A percentile compares a stretch with the other conserved stretches of the same genome.
These are phyloP conservation scores for Yponomeuta malinellus DNA, from an alignment of 2,888 invertebrate species.

Conservation along the genomic window DNA sequence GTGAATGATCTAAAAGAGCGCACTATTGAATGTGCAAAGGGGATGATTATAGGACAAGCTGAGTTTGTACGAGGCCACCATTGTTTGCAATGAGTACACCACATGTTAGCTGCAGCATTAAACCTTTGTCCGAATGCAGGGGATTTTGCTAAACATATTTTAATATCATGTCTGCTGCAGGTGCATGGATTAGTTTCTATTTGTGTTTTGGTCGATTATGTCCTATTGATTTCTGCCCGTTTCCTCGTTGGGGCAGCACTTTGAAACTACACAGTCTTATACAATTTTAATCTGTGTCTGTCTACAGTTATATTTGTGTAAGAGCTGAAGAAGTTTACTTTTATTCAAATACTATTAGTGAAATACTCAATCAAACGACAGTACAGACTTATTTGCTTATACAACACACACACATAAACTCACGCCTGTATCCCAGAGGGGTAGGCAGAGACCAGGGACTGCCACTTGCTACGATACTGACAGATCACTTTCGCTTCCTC, in stretches of 20 bases:
- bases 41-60: conserved; percentile 58
- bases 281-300: no score
- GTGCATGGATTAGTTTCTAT: conserved; percentile 7
- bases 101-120: conserved; percentile 62
- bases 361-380: no score
- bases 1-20: conserved; percentile 58
- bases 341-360: no score
- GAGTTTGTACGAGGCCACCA: conserved; percentile 34
- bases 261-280: no score
- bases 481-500: no score
- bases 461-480: no score
- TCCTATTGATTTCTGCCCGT: background rate
- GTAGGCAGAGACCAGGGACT: no score
- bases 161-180: conserved; percentile 35
- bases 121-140: conserved; percentile 40
- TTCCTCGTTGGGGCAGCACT: background rate
- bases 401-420: no score
- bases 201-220: background rate
- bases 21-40: conserved; percentile 53
- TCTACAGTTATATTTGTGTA: no score
- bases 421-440: no score
- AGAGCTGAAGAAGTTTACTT: no score
- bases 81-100: conserved; percentile 56
- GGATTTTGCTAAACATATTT: conserved; percentile 62
- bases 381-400: no score